Evolutionary conservation across 2,888 invertebrate genomes (phyloP).

Genomic region (Anthophora plumipes): DNA sequence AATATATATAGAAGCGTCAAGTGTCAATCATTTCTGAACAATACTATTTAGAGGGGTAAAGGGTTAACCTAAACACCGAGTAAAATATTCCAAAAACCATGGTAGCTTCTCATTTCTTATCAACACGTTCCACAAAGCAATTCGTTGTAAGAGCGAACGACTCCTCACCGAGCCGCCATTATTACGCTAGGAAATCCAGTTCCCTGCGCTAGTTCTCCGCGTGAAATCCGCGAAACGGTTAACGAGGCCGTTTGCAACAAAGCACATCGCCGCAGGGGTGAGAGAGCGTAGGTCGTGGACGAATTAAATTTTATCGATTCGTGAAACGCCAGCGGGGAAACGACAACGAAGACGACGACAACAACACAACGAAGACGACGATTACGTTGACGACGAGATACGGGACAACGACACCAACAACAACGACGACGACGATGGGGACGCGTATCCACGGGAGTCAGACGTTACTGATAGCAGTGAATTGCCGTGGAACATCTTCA

Average conservation of each 20-base stretch:
- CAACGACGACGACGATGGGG: slow-evolving; percentile 19
- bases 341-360: slow-evolving; percentile 20
- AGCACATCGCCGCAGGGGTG: slow-evolving; percentile 6
- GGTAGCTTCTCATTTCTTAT: too few relatives aligned
- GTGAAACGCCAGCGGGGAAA: slow-evolving; percentile 47
- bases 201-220: neutral
- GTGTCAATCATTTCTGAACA: too few relatives aligned
- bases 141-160: slow-evolving; percentile 1
- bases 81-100: too few relatives aligned
- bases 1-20: too few relatives aligned
- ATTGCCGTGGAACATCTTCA: slow-evolving; percentile 63
- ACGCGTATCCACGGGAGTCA: slow-evolving; percentile 53
- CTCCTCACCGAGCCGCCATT: neutral
- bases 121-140: neutral
- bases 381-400: slow-evolving; percentile 19
- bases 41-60: too few relatives aligned
- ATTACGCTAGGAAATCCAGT: neutral
- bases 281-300: slow-evolving; percentile 27
- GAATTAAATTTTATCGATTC: slow-evolving; percentile 66
- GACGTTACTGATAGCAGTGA: slow-evolving; percentile 65
- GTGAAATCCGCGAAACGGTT: slow-evolving; percentile 37
- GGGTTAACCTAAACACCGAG: too few relatives aligned
- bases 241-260: slow-evolving; percentile 43
- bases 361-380: slow-evolving; percentile 17
- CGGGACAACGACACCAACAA: neutral